Conservation (phyloP, 2,797 vertebrate genomes). For the Neomorphus geoffroyi region DNA sequence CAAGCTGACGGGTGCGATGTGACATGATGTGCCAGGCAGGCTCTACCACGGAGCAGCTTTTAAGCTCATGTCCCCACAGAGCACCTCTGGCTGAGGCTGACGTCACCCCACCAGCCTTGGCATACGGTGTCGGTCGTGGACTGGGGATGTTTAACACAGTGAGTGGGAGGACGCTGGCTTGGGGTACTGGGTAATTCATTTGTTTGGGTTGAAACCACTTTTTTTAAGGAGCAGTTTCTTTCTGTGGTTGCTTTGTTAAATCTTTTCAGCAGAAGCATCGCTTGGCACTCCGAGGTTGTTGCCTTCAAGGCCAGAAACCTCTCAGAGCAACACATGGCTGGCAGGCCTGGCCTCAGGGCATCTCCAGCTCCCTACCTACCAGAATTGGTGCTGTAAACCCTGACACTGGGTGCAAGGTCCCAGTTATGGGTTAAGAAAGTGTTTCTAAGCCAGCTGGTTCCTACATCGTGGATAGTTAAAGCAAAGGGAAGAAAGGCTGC, state of each 20-base stretch:
- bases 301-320: not conserved
- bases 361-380: not conserved
- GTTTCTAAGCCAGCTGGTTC: not conserved
- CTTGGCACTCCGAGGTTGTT: not conserved
- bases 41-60: not conserved
- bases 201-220: not conserved
- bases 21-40: not conserved
- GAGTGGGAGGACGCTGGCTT: not conserved
- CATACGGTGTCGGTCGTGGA: rapidly evolving
- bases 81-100: not conserved
- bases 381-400: not conserved
- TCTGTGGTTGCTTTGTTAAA: not conserved
- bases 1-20: not conserved
- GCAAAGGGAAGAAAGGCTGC: not conserved
- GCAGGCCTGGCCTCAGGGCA: not conserved
- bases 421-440: not conserved
- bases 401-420: not conserved
- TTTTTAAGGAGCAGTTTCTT: not conserved
- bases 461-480: rapidly evolving
- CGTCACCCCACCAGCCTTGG: not conserved
- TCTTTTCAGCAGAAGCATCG: not conserved
- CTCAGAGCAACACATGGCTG: not conserved
- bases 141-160: not conserved
- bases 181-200: not conserved
- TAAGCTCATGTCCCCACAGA: not conserved